Conservation (phyloP, 1,140 invertebrate species). For the Sesamia nonagrioides region DNA sequence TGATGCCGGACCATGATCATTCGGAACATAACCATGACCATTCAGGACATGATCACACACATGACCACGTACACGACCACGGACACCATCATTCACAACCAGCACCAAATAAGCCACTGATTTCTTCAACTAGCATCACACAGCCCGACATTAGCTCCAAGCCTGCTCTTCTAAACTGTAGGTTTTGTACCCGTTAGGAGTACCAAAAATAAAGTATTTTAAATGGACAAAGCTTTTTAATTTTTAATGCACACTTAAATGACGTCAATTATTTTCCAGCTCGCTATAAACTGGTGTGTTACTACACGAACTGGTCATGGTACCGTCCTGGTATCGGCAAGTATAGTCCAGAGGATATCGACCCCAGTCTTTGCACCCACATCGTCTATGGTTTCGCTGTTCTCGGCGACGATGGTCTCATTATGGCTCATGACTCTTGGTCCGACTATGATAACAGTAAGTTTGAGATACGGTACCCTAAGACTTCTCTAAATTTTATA, state of each 20-base stretch:
- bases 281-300: constrained; percentile 94
- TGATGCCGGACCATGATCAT: constrained; percentile 2
- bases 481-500: too few species aligned
- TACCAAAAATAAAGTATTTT: constrained; percentile 11
- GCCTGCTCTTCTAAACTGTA: constrained; percentile 60
- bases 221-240: constrained; percentile 1
- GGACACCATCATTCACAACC: neutral
- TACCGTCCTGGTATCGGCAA: constrained; percentile 94
- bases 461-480: constrained; percentile 58
- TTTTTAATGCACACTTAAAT: neutral
- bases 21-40: constrained; percentile 11
- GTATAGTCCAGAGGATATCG: constrained; percentile 95
- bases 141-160: constrained; percentile 48
- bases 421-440: constrained; percentile 96
- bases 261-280: constrained; percentile 70
- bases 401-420: constrained; percentile 92
- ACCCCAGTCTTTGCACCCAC: constrained; percentile 95
- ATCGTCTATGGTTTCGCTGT: constrained; percentile 97
- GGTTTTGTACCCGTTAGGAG: constrained; percentile 42
- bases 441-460: constrained; percentile 95
- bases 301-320: constrained; percentile 98
- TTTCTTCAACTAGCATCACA: constrained; percentile 48
- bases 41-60: neutral
- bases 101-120: constrained; percentile 47
- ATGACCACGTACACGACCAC: constrained; percentile 2